Evolutionary conservation across 1,140 invertebrate genomes (phyloP).

Genomic region (Pseudomyrmex sp.): DNA sequence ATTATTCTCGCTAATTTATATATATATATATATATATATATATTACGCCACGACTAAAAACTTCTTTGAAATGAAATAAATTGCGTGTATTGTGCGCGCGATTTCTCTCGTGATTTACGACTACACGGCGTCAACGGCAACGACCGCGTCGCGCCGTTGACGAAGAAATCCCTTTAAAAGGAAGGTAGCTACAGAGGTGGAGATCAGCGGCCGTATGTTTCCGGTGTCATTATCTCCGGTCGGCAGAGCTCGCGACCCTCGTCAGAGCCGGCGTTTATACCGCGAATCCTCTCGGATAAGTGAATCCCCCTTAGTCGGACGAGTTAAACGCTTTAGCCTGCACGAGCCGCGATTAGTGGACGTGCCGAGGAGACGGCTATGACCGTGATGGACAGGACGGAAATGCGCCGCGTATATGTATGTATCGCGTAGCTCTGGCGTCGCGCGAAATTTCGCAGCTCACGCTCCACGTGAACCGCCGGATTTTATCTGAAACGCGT

Average conservation of each 20-base stretch:
- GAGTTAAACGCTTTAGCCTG: conserved; percentile 55
- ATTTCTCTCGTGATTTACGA: conserved; percentile 50
- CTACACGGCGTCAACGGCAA: conserved; percentile 33
- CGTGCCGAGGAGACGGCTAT: conserved; percentile 27
- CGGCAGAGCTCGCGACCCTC: conserved; percentile 63
- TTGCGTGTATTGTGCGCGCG: conserved; percentile 16
- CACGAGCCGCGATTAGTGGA: conserved; percentile 46
- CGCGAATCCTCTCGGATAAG: conserved; percentile 63
- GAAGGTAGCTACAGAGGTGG: neutral
- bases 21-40: neutral
- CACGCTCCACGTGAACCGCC: neutral
- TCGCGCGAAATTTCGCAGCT: conserved; percentile 19
- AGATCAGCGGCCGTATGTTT: conserved; percentile 56
- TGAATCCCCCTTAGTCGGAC: conserved; percentile 55
- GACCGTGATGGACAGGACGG: conserved; percentile 47
- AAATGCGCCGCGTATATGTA: neutral
- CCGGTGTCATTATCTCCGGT: conserved; percentile 54
- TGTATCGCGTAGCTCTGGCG: conserved; percentile 1
- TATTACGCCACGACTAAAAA: no score
- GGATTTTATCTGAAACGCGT: neutral
- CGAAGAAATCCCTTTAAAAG: conserved; percentile 59
- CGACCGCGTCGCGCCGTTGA: conserved; percentile 9
- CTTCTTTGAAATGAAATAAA: conserved; percentile 33
- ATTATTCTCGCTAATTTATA: conserved; percentile 17
- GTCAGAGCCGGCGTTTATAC: conserved; percentile 59